Percentiles rank a stretch among this genome's conserved stretches.
These are phyloP conservation scores for Dendrocincla tyrannina DNA, from an alignment of 2,797 vertebrate species.

Conservation along the genomic window DNA sequence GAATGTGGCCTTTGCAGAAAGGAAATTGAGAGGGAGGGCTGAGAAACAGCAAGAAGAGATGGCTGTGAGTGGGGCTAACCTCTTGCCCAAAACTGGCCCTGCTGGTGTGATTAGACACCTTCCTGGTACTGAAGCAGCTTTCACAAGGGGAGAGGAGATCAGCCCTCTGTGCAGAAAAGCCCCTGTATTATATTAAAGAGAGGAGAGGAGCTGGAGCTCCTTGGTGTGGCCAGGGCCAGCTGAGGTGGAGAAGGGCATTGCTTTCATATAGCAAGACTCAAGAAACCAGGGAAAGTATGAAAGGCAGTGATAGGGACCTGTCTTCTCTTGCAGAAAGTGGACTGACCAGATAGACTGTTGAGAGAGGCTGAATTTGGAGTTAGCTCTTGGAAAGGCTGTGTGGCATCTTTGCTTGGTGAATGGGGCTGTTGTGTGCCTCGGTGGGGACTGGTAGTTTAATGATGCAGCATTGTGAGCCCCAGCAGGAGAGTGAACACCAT, in stretches of 20 bases:
- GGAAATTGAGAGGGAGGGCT: neutral
- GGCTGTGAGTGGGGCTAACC: neutral
- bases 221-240: neutral
- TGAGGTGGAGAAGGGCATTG: neutral
- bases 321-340: neutral
- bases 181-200: rapidly evolving
- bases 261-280: neutral
- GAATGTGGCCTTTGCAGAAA: neutral
- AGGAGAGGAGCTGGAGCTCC: neutral
- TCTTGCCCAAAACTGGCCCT: neutral
- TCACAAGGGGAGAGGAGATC: neutral
- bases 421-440: slow-evolving; percentile 8
- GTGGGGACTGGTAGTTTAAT: neutral
- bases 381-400: neutral
- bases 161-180: neutral
- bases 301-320: neutral
- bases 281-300: neutral
- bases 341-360: neutral
- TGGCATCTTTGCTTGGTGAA: slow-evolving; percentile 20
- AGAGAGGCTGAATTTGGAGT: neutral
- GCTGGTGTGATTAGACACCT: neutral
- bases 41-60: neutral
- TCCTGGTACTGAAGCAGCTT: neutral
- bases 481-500: slow-evolving; percentile 37
- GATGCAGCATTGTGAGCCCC: slow-evolving; percentile 51